Conservation (phyloP, 2,113 vertebrate genomes). For the Naja naja region DNA sequence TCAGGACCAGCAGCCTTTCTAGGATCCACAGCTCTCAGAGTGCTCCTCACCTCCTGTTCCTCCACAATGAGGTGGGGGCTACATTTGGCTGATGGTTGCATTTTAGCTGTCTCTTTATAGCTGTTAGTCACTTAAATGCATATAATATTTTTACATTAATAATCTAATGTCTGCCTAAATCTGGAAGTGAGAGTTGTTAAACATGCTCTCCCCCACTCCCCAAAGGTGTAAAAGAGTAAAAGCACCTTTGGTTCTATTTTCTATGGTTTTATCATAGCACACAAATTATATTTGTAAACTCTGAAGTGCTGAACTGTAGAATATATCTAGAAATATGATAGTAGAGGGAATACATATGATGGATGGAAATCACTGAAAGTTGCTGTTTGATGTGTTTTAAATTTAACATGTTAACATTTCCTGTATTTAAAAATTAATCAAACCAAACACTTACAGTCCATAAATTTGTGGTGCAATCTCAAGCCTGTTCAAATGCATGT, state of each 20-base stretch:
- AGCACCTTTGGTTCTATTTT: background rate
- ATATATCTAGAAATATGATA: background rate
- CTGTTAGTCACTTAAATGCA: too few relatives aligned
- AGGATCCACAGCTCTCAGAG: too few relatives aligned
- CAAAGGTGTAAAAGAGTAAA: background rate
- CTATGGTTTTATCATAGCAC: background rate
- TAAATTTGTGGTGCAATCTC: constrained; percentile 99
- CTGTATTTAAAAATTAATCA: constrained; percentile 31
- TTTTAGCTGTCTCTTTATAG: too few relatives aligned
- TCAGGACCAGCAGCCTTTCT: too few relatives aligned
- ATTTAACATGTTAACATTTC: background rate
- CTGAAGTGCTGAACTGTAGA: background rate
- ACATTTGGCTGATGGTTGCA: too few relatives aligned
- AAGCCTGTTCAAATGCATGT: constrained; percentile 95
- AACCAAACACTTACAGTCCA: constrained; percentile 86
- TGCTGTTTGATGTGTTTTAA: background rate
- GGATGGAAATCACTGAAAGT: background rate
- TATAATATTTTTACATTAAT: background rate
- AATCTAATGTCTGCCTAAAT: background rate
- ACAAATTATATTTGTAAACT: background rate
- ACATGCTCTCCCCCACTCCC: background rate
- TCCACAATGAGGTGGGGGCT: too few relatives aligned
- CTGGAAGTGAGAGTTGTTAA: background rate
- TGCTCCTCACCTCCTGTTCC: too few relatives aligned
- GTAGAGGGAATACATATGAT: rapidly evolving